phyloP scores from a whole-genome alignment of 2,113 vertebrate genomes.

The Malurus elegans region DNA sequence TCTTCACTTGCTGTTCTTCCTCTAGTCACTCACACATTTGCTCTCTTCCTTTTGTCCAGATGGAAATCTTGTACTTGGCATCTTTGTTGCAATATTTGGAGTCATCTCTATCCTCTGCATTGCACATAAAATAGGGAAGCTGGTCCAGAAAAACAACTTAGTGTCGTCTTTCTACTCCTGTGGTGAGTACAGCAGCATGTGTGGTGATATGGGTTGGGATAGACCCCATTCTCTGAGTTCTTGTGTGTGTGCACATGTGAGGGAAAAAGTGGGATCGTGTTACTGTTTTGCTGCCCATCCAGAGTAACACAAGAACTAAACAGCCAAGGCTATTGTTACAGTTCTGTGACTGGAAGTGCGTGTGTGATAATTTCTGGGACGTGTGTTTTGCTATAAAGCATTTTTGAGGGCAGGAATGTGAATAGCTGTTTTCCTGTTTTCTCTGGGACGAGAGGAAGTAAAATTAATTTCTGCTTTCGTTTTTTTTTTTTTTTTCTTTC shows the following conservation, averaged over 20 bases:
- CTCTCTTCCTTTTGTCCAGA: neutral
- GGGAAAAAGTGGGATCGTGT: neutral
- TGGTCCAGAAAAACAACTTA: neutral
- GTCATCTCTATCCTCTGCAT: neutral
- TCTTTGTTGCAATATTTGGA: constrained; percentile 18
- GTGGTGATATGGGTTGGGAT: neutral
- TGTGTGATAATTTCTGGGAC: neutral
- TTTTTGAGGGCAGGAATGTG: neutral
- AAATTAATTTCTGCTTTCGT: constrained; percentile 24
- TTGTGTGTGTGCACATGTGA: accelerated
- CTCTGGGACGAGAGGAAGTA: neutral
- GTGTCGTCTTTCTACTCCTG: neutral
- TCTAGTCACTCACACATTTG: neutral
- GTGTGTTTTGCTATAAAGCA: neutral
- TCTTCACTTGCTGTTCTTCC: neutral
- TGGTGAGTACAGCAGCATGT: constrained; percentile 27
- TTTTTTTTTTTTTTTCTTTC: neutral
- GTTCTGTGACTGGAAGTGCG: neutral
- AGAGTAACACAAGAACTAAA: neutral
- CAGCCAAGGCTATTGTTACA: neutral
- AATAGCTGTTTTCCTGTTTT: constrained; percentile 17
- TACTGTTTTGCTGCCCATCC: neutral
- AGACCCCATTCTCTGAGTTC: neutral
- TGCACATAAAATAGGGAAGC: constrained; percentile 15
- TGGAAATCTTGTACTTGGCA: neutral